A percentile compares a stretch with the other conserved stretches of the same genome.
phyloP scores from a whole-genome alignment of 2,888 invertebrate genomes.

The Clitarchus hookeri region DNA sequence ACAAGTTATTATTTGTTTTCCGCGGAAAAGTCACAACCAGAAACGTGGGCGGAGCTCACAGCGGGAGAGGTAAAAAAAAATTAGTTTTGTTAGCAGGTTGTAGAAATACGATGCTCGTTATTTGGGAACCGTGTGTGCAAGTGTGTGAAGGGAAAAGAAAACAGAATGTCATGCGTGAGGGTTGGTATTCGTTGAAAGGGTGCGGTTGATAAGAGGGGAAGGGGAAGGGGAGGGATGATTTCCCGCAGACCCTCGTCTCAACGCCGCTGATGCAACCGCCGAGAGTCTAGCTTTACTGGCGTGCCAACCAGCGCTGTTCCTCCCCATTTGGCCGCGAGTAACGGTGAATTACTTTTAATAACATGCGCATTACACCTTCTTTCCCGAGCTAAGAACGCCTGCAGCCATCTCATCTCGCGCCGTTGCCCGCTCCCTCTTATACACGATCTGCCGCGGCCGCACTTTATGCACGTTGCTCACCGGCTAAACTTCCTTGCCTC shows the following conservation, averaged over 20 bases:
- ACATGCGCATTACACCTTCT: not conserved
- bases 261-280: too few species aligned
- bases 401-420: too few species aligned
- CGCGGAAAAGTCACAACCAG: not conserved
- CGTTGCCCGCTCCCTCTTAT: too few species aligned
- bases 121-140: not conserved
- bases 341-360: constrained; percentile 1
- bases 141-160: not conserved
- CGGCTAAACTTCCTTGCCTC: too few species aligned
- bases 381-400: too few species aligned
- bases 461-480: too few species aligned
- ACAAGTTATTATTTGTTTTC: not conserved
- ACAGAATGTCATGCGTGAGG: not conserved
- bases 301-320: not conserved
- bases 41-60: not conserved
- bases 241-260: too few species aligned
- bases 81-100: constrained; percentile 5
- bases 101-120: not conserved
- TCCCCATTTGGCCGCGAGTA: not conserved
- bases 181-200: not conserved
- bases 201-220: too few species aligned
- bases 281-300: not conserved
- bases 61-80: not conserved
- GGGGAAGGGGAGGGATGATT: too few species aligned
- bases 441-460: too few species aligned